Evolutionary conservation across 1,140 invertebrate species (phyloP).

Genomic region (Temnothorax curvispinosus): DNA sequence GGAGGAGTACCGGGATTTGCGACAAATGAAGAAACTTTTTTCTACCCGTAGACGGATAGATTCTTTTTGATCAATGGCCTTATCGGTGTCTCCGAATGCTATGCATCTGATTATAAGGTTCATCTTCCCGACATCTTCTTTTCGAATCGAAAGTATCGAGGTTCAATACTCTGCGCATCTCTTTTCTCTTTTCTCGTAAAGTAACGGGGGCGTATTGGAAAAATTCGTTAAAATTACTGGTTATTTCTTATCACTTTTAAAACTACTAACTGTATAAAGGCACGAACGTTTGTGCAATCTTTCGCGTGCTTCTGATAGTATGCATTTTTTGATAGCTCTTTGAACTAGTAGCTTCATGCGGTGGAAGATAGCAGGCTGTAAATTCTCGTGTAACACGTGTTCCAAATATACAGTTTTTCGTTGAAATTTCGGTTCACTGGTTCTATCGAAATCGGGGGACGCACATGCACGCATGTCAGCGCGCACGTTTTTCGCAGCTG

Average conservation of each 20-base stretch:
- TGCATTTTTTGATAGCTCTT: conserved; percentile 34
- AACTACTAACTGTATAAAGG: background rate
- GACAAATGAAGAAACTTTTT: conserved; percentile 73
- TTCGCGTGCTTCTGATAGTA: conserved; percentile 21
- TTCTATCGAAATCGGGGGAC: conserved; percentile 48
- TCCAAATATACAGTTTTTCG: conserved; percentile 57
- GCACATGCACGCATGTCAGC: conserved; percentile 57
- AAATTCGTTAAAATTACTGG: background rate
- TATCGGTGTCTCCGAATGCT: conserved; percentile 8
- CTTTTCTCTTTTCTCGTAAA: background rate
- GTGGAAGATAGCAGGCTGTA: conserved; percentile 55
- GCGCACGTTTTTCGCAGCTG: conserved; percentile 55
- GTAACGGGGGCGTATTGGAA: background rate
- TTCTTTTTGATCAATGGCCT: conserved; percentile 3
- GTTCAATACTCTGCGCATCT: background rate
- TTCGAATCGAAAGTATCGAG: background rate
- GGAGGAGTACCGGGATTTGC: background rate
- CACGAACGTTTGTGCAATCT: conserved; percentile 2
- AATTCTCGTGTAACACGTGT: conserved; percentile 55
- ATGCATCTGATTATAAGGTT: conserved; percentile 38
- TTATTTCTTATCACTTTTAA: background rate
- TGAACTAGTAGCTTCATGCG: conserved; percentile 34
- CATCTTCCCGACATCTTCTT: background rate
- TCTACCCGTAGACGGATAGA: conserved; percentile 34
- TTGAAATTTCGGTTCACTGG: conserved; percentile 57